Base-by-base conservation (phyloP, 2,113 vertebrate genomes). In the Corvus cornix region DNA sequence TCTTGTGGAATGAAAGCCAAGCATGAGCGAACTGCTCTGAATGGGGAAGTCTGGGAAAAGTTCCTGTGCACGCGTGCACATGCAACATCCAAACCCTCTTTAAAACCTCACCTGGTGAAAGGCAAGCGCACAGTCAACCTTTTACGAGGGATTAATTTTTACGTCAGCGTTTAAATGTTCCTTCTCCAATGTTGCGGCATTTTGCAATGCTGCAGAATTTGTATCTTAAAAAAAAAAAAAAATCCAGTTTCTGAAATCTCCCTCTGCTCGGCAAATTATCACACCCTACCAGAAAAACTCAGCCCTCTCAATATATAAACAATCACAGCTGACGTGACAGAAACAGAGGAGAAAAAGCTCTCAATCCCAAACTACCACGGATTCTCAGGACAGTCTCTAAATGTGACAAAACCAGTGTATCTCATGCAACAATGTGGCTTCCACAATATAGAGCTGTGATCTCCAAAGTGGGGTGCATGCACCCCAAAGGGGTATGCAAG, bases 1-100 rank as follows among this genome's bases (percentile, higher is more conserved):
- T 6, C 67, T 74, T 49, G 51, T 68, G 70, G 44, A 76, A 87
- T 72, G 87, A 94, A 97, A 95, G 95, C 60, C 89, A 95, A 94
- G 82, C 73, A 44, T 84, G 95, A 91, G 84, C 10, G 1, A 93
- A 90, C 68, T 70, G 79, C 67, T 90, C 69, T 84, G 88, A 96
- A 96, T 89, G 33, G 69, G 27, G 37, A 87, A 89, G 72, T 93
- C 78, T 79, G 75, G 64, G 88, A 55, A 93, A 96, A 93, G 90
- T 90, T 94, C 53, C 66, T 77, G 41, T 72, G 39, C 69, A 84
- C 7, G 8, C 30, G 26, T n/a, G 44, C 52, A 88, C 49, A 53
- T 43, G 49, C 74, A 80, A 41, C 10, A 26, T 37, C 69, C 87
- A 89, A 52, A 58, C 24, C 13, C 59, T 72, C 31, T 76, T 76